A percentile compares a stretch with the other conserved stretches of the same genome.
phyloP scores from a whole-genome alignment of 1,140 invertebrate species.

The Spodoptera frugiperda region DNA sequence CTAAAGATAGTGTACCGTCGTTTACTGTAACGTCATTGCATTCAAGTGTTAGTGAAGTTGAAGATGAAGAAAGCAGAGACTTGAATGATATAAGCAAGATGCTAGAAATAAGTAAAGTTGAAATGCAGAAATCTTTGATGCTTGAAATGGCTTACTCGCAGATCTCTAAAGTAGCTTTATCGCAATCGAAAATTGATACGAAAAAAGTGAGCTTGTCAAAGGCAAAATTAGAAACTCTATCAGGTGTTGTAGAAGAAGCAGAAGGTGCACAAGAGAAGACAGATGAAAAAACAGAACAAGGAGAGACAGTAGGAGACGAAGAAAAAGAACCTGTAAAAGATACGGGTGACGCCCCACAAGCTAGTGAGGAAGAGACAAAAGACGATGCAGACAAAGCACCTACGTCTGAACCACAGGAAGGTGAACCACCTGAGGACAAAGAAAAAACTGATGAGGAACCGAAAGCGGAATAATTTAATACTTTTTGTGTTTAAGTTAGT shows the following conservation, averaged over 20 bases:
- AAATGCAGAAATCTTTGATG: slow-evolving; percentile 77
- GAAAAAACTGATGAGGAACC: too few relatives aligned
- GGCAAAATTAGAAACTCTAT: slow-evolving; percentile 45
- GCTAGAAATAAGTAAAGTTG: slow-evolving; percentile 73
- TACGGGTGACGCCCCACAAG: slow-evolving; percentile 22
- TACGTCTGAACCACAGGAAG: slow-evolving; percentile 9
- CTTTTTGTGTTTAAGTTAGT: too few relatives aligned
- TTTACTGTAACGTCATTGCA: slow-evolving; percentile 72
- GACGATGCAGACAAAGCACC: slow-evolving; percentile 47
- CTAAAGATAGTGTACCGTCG: slow-evolving; percentile 73
- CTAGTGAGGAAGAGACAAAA: slow-evolving; percentile 5
- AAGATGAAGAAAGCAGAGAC: slow-evolving; percentile 57
- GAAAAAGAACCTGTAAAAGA: slow-evolving; percentile 49
- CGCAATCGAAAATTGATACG: too few relatives aligned
- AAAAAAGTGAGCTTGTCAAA: slow-evolving; percentile 37
- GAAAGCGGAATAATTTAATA: too few relatives aligned
- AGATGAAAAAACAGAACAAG: slow-evolving; percentile 45
- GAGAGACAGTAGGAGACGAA: slow-evolving; percentile 53
- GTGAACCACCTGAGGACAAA: too few relatives aligned
- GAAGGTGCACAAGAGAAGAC: slow-evolving; percentile 51
- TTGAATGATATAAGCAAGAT: slow-evolving; percentile 67
- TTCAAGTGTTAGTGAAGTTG: slow-evolving; percentile 67
- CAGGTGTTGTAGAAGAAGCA: slow-evolving; percentile 33
- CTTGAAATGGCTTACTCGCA: slow-evolving; percentile 77
- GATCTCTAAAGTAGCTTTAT: slow-evolving; percentile 4